Percentiles rank a stretch among this genome's conserved stretches.
Conservation (phyloP, 2,888 invertebrate genomes). For the Pseudococcus jackbeardsleyi region DNA sequence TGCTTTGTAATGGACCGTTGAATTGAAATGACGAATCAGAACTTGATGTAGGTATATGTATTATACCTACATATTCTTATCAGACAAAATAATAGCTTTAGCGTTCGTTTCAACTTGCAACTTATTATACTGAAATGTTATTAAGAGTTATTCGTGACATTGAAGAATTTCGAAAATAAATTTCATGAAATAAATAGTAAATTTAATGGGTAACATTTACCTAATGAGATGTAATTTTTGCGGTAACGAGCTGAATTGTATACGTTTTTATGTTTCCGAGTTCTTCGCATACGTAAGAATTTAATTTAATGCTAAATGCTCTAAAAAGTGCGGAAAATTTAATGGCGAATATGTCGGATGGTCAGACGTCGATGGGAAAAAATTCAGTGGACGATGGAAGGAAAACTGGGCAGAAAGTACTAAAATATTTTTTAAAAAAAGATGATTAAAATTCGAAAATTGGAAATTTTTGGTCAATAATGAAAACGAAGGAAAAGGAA, state of each 20-base stretch:
- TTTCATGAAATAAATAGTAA: slow-evolving; percentile 1
- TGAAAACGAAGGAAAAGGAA: no score
- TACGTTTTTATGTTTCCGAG: neutral
- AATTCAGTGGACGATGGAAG: neutral
- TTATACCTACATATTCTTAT: neutral
- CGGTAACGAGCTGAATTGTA: slow-evolving; percentile 11
- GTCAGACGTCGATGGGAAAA: neutral
- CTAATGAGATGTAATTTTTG: slow-evolving; percentile 25
- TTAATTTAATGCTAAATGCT: neutral
- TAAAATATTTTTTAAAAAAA: no score
- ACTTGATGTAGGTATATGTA: neutral
- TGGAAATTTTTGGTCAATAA: no score
- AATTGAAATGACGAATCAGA: slow-evolving; percentile 43
- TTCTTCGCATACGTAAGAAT: neutral
- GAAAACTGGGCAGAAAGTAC: neutral
- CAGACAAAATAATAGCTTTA: neutral
- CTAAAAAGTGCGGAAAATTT: neutral
- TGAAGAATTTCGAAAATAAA: neutral
- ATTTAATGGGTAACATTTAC: slow-evolving; percentile 29
- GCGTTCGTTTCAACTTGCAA: neutral
- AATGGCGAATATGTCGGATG: neutral
- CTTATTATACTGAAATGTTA: neutral
- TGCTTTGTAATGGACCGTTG: slow-evolving; percentile 31
- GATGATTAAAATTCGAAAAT: no score
- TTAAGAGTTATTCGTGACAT: slow-evolving; percentile 28